Conservation (phyloP, 2,113 vertebrate species). For the Oryzias javanicus region DNA sequence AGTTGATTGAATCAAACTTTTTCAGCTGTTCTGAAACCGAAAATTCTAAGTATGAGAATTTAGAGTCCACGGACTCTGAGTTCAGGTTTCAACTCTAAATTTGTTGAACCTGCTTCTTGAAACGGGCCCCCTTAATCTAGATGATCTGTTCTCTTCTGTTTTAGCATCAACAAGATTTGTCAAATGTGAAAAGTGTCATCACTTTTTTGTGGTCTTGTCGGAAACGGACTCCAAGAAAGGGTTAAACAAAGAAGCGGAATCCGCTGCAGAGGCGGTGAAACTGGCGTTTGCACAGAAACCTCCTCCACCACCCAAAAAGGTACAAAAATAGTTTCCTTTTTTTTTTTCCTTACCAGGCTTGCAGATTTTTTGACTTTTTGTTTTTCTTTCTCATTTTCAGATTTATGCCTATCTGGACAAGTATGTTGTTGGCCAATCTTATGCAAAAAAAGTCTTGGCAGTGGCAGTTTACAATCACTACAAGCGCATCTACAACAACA, state of each 20-base stretch:
- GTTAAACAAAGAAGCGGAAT: slow-evolving; percentile 92
- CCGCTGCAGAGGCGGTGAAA: slow-evolving; percentile 92
- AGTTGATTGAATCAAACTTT: too few species aligned
- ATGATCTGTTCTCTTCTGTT: slow-evolving; percentile 6
- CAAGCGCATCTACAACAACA: slow-evolving; percentile 98
- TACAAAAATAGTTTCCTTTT: slow-evolving; percentile 38
- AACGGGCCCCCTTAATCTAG: too few species aligned
- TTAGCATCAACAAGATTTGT: slow-evolving; percentile 95
- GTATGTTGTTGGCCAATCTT: slow-evolving; percentile 95
- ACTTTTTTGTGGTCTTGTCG: slow-evolving; percentile 98
- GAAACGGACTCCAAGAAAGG: slow-evolving; percentile 97
- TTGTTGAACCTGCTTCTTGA: too few species aligned
- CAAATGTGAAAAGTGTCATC: slow-evolving; percentile 98
- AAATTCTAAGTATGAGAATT: too few species aligned
- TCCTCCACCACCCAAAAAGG: slow-evolving; percentile 96
- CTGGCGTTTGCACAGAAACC: slow-evolving; percentile 95
- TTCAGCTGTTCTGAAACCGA: too few species aligned
- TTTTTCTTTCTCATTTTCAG: slow-evolving; percentile 59
- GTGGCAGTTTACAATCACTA: slow-evolving; percentile 99
- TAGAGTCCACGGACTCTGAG: too few species aligned
- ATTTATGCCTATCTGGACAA: slow-evolving; percentile 99
- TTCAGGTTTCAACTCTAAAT: too few species aligned
- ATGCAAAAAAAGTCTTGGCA: slow-evolving; percentile 97
- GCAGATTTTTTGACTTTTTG: neutral
- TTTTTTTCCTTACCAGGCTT: neutral